phyloP scores from a whole-genome alignment of 2,113 vertebrate genomes.

The Crotalus viridis region DNA sequence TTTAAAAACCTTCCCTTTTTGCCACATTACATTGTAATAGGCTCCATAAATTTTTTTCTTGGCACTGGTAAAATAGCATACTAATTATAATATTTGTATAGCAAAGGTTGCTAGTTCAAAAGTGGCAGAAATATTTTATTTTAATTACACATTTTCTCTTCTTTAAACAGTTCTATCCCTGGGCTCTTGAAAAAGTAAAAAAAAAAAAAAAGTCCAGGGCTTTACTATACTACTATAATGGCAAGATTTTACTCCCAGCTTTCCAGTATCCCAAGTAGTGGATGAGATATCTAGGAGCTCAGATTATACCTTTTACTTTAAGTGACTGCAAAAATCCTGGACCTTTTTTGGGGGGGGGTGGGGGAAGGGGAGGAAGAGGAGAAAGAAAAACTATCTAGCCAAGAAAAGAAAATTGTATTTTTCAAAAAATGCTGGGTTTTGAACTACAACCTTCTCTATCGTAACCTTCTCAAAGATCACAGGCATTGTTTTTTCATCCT shows the following conservation, averaged over 20 bases:
- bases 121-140: neutral
- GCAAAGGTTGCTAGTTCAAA: neutral
- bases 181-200: neutral
- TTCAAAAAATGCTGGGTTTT: neutral
- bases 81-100: neutral
- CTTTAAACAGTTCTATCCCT: neutral
- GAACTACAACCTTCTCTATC: neutral
- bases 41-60: neutral
- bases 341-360: accelerated
- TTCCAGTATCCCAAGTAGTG: neutral
- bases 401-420: neutral
- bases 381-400: neutral
- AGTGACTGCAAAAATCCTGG: neutral
- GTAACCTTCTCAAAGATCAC: neutral
- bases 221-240: neutral
- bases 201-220: neutral
- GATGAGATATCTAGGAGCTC: neutral
- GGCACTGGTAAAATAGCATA: neutral
- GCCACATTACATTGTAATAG: neutral
- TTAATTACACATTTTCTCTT: neutral
- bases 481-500: neutral
- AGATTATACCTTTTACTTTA: neutral
- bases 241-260: neutral
- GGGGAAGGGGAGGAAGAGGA: neutral
- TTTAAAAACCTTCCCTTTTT: neutral